Conservation (phyloP, 2,888 invertebrate species). For the Amphipoea lucens region DNA sequence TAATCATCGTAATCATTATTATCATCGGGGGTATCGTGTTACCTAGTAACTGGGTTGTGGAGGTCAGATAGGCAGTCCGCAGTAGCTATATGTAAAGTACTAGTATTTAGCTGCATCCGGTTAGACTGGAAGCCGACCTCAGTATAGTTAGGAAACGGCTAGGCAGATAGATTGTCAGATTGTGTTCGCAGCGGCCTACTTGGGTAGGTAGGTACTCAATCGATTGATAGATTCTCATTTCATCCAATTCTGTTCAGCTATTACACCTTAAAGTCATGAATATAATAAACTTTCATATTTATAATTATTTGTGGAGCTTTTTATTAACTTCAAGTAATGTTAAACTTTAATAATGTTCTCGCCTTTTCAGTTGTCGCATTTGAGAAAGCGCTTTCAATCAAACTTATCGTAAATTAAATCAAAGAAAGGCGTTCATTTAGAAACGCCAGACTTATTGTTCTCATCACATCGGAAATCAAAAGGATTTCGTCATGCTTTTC, state of each 20-base stretch:
- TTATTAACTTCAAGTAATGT: background rate
- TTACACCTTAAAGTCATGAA: background rate
- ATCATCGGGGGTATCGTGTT: too few species aligned
- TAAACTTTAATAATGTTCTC: background rate
- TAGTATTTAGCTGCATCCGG: too few species aligned
- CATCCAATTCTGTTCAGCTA: too few species aligned
- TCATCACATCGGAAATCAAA: slow-evolving; percentile 1
- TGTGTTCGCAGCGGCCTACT: background rate
- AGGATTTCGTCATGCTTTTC: slow-evolving; percentile 15
- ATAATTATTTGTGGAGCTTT: background rate
- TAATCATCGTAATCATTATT: too few species aligned
- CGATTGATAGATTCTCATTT: background rate
- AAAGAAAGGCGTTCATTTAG: slow-evolving; percentile 14
- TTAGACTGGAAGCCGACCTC: too few species aligned
- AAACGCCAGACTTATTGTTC: slow-evolving; percentile 19
- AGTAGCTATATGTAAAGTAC: too few species aligned
- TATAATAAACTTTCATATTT: background rate
- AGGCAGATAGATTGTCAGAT: too few species aligned
- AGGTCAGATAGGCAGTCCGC: too few species aligned
- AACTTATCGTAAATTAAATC: slow-evolving; percentile 44
- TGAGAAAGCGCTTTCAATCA: slow-evolving; percentile 42
- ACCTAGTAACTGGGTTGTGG: too few species aligned
- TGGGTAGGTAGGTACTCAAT: background rate
- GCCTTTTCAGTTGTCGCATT: slow-evolving; percentile 26
- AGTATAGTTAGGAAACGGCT: too few species aligned